A percentile compares a stretch with the other conserved stretches of the same genome.
These are phyloP conservation scores for Leptopilina syphax DNA, from an alignment of 2,888 invertebrate genomes.

Conservation along the genomic window DNA sequence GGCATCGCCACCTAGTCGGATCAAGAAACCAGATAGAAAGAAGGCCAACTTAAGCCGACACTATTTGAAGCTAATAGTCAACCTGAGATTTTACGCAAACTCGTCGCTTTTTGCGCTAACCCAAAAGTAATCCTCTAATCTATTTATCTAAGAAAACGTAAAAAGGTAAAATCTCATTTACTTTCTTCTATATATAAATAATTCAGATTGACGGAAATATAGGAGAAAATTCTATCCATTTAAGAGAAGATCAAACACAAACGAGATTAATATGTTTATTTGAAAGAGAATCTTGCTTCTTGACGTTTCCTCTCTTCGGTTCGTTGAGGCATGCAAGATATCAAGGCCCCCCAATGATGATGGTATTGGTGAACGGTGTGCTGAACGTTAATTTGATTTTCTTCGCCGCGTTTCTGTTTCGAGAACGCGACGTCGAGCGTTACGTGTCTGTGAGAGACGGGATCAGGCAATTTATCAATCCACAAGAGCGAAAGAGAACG, in stretches of 20 bases:
- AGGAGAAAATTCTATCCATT: no score
- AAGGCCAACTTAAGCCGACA: conserved; percentile 66
- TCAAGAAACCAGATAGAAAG: conserved; percentile 66
- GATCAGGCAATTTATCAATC: conserved; percentile 75
- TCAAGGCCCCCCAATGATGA: conserved; percentile 23
- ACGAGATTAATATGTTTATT: not conserved
- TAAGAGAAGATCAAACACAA: no score
- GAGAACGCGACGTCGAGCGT: conserved; percentile 66
- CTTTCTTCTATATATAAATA: not conserved
- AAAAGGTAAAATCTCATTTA: not conserved
- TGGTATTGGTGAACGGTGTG: conserved; percentile 37
- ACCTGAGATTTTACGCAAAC: conserved; percentile 65
- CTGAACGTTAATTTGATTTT: conserved; percentile 71
- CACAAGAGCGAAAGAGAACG: conserved; percentile 60
- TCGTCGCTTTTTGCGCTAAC: conserved; percentile 60
- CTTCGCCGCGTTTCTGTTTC: conserved; percentile 67
- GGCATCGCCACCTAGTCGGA: conserved; percentile 65
- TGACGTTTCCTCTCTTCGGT: conserved; percentile 9
- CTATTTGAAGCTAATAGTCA: conserved; percentile 63
- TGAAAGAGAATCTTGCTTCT: not conserved
- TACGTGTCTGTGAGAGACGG: conserved; percentile 69
- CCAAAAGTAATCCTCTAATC: conserved; percentile 70
- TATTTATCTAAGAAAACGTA: conserved; percentile 51
- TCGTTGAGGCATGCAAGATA: conserved; percentile 18
- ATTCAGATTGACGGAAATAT: no score